Conservation (phyloP, 2,888 invertebrate species). For the Acanthosepion lycidas region DNA sequence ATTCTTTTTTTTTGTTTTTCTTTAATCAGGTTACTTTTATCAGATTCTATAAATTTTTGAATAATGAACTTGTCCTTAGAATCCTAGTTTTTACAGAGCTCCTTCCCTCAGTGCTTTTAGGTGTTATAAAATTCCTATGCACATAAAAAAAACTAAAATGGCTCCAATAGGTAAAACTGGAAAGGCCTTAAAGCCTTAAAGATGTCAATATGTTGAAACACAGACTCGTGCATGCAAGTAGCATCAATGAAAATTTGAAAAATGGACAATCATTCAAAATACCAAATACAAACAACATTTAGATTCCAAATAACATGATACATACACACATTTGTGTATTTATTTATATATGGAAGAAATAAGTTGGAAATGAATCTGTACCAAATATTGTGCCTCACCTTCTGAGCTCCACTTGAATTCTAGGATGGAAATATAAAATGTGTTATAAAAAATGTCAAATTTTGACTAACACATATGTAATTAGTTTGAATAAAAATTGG, state of each 20-base stretch:
- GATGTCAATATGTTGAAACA: background rate
- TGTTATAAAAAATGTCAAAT: background rate
- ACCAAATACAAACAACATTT: slow-evolving; percentile 12
- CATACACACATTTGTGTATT: background rate
- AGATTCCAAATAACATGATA: background rate
- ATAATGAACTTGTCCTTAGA: too few species aligned
- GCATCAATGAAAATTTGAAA: background rate
- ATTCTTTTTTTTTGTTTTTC: too few species aligned
- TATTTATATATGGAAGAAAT: background rate
- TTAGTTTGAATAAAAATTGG: background rate
- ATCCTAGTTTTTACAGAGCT: background rate
- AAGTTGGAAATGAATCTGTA: background rate
- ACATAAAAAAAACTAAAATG: background rate
- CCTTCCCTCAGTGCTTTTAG: background rate
- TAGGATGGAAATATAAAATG: slow-evolving; percentile 14
- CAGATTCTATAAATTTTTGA: too few species aligned
- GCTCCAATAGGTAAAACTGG: background rate
- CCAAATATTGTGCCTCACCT: background rate
- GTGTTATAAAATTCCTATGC: background rate
- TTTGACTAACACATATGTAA: background rate
- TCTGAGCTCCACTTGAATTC: slow-evolving; percentile 10
- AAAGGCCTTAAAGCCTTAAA: background rate
- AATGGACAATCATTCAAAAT: background rate
- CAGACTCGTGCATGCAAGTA: background rate
- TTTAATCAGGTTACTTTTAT: too few species aligned